phyloP scores from a whole-genome alignment of 2,888 invertebrate genomes.

The Lithophane socia region DNA sequence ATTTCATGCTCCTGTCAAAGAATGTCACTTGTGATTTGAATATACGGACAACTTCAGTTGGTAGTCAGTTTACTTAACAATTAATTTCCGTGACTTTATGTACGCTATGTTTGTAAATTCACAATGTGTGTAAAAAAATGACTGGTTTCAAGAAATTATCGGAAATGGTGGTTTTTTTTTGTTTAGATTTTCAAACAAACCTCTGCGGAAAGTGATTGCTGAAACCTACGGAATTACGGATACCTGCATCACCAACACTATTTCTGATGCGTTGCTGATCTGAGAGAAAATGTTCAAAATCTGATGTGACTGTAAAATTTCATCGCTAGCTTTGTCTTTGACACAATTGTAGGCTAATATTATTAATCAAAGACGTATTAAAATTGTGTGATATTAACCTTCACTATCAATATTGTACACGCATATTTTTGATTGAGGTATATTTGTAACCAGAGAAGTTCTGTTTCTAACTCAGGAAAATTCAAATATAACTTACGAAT shows the following conservation, averaged over 20 bases:
- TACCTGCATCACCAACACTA: not conserved
- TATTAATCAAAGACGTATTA: slow-evolving; percentile 37
- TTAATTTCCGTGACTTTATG: not conserved
- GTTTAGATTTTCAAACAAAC: slow-evolving; percentile 7
- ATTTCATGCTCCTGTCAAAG: not conserved
- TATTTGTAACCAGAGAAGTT: not conserved
- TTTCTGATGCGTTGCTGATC: not conserved
- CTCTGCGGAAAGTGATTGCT: not conserved
- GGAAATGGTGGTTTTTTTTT: not conserved
- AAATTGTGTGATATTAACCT: slow-evolving; percentile 29
- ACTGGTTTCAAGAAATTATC: not conserved
- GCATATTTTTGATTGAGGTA: slow-evolving; percentile 27
- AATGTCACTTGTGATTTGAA: not conserved
- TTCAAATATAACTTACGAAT: slow-evolving; percentile 80
- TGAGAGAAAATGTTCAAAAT: not conserved
- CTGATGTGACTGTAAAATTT: not conserved
- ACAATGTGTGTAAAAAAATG: not conserved
- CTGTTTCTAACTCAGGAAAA: not conserved
- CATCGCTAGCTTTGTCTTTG: slow-evolving; percentile 9
- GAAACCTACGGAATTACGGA: not conserved
- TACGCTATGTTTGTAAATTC: slow-evolving; percentile 36
- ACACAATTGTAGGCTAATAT: slow-evolving; percentile 28
- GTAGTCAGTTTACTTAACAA: not conserved
- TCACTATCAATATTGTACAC: slow-evolving; percentile 39
- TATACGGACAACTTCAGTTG: not conserved